Base-by-base conservation (phyloP, 1,140 invertebrate genomes). In the Ladona fulva region DNA sequence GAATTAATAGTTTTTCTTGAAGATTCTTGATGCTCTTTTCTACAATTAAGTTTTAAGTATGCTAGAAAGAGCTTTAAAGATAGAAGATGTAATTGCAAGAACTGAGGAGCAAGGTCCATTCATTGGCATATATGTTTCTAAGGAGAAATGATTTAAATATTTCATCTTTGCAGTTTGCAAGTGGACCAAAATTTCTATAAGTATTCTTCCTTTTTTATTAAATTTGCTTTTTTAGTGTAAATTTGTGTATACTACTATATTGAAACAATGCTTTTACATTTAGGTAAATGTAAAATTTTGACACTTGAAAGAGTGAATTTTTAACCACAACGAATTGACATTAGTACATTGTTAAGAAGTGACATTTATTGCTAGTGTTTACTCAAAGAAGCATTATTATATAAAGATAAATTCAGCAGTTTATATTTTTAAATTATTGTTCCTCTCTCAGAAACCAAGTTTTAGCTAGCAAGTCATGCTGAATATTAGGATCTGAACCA, bases 401-500 rank as follows among this genome's bases (percentile, higher is more conserved):
- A 12, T 6, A 12, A 66, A 66, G 52, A 66, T 66, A 66, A 66
- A 66, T 66, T 16, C 52, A 66, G n/a, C n/a, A 19, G 52, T 66
- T 66, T 66, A 66, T 66, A 66, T 66, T 66, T 66, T 66, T 66
- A 66, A 66, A 66, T 66, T 66, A 66, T 66, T 66, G 3, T 66
- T 66, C 52, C n/a, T 66, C 16, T 22, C 52, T 12, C 12, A 66
- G 14, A 1, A 66, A 66, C 5, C 52, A 66, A 22, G 5, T 66
- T 16, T 6, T 66, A 66, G 52, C 52, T 66, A 22, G 52, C 3
- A 66, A 22, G 14, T 66, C n/a, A 19, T 16, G 52, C 52, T 66
- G 52, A 66, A 66, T 6, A 66, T 66, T 66, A 66, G 52, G 14
- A 19, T 37, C 8, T 37, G 29, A 66, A 66, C 52, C n/a, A 66